Percentiles rank a stretch among this genome's conserved stretches.
Evolutionary conservation across 2,888 invertebrate species (phyloP).

Genomic region (Perizoma flavofasciatum): DNA sequence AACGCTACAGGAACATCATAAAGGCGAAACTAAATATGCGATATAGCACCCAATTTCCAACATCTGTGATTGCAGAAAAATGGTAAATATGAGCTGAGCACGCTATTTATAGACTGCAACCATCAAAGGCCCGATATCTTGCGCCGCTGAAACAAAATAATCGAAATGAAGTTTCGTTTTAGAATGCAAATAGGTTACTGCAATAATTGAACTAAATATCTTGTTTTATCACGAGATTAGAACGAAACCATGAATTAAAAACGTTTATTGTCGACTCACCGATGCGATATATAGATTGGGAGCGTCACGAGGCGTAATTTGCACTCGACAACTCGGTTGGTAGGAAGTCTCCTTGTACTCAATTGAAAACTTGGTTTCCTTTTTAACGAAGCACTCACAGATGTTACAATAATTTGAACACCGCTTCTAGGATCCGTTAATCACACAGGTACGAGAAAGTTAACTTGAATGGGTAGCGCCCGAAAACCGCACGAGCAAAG

Average conservation of each 20-base stretch:
- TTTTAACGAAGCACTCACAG: constrained; percentile 56
- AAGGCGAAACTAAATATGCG: constrained; percentile 38
- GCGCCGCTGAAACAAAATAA: constrained; percentile 76
- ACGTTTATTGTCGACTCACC: constrained; percentile 51
- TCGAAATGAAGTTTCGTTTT: constrained; percentile 75
- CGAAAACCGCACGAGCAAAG: constrained; percentile 61
- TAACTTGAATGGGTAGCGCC: constrained; percentile 57
- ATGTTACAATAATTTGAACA: constrained; percentile 41
- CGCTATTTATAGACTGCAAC: constrained; percentile 46
- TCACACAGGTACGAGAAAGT: constrained; percentile 56
- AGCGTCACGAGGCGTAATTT: constrained; percentile 55
- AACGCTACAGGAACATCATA: constrained; percentile 51
- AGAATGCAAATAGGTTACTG: constrained; percentile 68
- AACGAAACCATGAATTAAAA: constrained; percentile 57
- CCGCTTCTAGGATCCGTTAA: constrained; percentile 45
- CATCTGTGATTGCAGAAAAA: constrained; percentile 44
- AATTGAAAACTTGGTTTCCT: constrained; percentile 75
- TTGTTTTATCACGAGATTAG: constrained; percentile 31
- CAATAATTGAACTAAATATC: constrained; percentile 55
- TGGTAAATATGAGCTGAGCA: constrained; percentile 45
- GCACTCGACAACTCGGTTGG: constrained; percentile 53
- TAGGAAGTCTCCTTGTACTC: constrained; percentile 54
- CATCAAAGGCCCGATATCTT: constrained; percentile 47
- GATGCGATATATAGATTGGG: constrained; percentile 45
- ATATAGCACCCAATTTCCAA: constrained; percentile 40